phyloP scores from a whole-genome alignment of 2,113 vertebrate species.

The Tonatia bakeri region DNA sequence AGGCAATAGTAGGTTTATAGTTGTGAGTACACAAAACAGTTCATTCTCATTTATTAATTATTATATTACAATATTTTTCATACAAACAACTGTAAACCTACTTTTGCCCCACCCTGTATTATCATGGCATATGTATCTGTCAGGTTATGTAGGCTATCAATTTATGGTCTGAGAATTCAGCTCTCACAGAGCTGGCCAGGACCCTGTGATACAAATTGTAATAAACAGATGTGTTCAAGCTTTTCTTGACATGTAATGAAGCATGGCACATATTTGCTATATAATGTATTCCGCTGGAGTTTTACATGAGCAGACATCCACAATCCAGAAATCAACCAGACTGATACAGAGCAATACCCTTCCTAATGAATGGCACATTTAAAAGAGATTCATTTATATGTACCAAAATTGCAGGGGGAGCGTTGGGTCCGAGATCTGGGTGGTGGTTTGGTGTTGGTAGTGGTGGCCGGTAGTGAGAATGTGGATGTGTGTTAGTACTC shows the following conservation, averaged over 20 bases:
- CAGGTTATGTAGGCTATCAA: not conserved
- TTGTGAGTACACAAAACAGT: not conserved
- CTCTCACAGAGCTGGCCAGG: not conserved
- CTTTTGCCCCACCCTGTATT: not conserved
- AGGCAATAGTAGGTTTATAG: not conserved
- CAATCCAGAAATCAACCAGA: not conserved
- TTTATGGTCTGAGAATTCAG: not conserved
- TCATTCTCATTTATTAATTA: not conserved
- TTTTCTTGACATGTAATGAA: not conserved
- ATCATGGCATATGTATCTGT: not conserved
- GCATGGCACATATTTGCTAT: not conserved
- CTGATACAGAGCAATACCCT: not conserved
- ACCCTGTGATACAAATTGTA: not conserved
- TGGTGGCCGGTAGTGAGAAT: not conserved
- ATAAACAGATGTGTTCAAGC: not conserved
- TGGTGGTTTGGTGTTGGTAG: not conserved
- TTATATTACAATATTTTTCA: not conserved
- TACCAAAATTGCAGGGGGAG: not conserved
- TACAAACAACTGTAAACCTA: not conserved
- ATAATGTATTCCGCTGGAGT: not conserved
- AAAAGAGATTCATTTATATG: not conserved
- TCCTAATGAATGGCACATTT: not conserved
- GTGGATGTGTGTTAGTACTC: not conserved
- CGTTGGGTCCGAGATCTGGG: not conserved
- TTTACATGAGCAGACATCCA: not conserved